phyloP scores from a whole-genome alignment of 2,113 vertebrate species.

The Dolichotis patagonum region DNA sequence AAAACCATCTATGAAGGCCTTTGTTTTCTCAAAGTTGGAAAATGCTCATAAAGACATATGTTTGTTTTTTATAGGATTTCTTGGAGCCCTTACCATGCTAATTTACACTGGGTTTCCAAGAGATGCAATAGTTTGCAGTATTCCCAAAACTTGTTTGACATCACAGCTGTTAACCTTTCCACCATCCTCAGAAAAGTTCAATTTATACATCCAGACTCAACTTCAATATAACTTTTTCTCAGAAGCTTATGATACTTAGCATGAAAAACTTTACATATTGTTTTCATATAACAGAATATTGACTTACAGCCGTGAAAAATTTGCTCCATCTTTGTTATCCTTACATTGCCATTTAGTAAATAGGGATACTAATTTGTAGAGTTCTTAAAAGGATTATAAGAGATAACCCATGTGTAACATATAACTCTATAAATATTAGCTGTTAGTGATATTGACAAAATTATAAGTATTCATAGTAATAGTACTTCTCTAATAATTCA shows the following conservation, averaged over 20 bases:
- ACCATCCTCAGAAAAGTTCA: not conserved
- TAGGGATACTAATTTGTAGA: not conserved
- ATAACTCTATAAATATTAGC: not conserved
- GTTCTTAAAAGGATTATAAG: not conserved
- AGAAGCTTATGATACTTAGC: not conserved
- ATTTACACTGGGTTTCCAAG: not conserved
- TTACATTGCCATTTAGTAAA: not conserved
- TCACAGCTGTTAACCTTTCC: not conserved
- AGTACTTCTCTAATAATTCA: not conserved
- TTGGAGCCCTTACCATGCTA: not conserved
- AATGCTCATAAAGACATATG: not conserved
- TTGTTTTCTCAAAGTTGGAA: not conserved
- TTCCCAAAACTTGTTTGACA: not conserved
- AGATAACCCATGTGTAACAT: not conserved
- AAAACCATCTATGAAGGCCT: not conserved
- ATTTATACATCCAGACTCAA: not conserved
- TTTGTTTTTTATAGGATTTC: not conserved
- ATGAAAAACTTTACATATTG: not conserved
- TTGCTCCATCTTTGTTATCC: not conserved
- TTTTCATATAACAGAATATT: not conserved
- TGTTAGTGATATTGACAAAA: not conserved
- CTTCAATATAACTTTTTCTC: not conserved
- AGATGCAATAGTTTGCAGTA: not conserved
- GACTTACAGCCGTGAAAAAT: not conserved
- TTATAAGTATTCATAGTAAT: not conserved